These are phyloP conservation scores for Pyrrhosoma nymphula DNA, from an alignment of 2,888 invertebrate genomes.

Conservation along the genomic window DNA sequence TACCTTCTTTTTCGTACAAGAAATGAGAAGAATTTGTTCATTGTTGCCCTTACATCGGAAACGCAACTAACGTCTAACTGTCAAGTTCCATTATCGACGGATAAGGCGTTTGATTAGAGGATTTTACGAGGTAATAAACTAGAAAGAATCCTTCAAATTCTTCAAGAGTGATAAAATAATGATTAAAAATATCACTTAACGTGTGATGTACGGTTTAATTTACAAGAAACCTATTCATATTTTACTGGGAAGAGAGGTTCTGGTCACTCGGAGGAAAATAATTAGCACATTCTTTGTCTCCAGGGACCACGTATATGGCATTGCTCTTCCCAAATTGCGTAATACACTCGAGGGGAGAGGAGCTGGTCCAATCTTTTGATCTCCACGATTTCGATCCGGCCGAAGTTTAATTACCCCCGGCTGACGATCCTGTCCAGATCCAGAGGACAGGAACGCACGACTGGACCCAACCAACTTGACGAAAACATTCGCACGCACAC, in stretches of 20 bases:
- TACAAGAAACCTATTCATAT: background rate
- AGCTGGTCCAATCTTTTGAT: background rate
- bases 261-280: background rate
- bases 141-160: too few relatives aligned
- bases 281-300: background rate
- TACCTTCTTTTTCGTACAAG: too few relatives aligned
- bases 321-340: background rate
- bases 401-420: conserved; percentile 11
- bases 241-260: background rate
- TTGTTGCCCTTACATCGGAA: too few relatives aligned
- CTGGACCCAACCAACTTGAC: background rate
- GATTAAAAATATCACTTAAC: too few relatives aligned
- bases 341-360: background rate
- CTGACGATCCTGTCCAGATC: background rate
- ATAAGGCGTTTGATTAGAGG: too few relatives aligned
- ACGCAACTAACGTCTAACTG: too few relatives aligned
- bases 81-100: too few relatives aligned
- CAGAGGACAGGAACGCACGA: background rate
- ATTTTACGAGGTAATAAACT: too few relatives aligned
- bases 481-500: background rate
- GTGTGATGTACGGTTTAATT: too few relatives aligned
- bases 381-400: background rate
- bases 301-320: background rate
- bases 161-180: too few relatives aligned
- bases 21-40: too few relatives aligned